Base-by-base conservation (phyloP, 1,140 invertebrate genomes). In the Armadillidium nasatum region DNA sequence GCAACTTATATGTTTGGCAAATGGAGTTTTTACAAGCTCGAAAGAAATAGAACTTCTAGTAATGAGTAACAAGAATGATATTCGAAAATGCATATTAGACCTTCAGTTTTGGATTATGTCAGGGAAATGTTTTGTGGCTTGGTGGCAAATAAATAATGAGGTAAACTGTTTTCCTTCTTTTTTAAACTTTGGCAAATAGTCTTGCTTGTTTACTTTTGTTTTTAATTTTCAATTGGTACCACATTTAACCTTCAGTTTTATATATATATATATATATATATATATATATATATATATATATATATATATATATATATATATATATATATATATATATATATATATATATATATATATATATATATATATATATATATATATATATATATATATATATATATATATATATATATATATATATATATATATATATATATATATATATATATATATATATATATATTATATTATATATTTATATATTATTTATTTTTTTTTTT, bases 1-100 rank as follows among this genome's bases (percentile, higher is more conserved):
- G 43, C 76, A 78, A 60, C 21, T 78, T 19, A 50, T 74, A 43
- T 50, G 73, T 43, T 22, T 78, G 44, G 76, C 73, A 45, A 78
- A 78, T 67, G 76, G 76, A 60, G 50, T 19, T 2, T 60, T 60
- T 60, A 19, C 19, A 15, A 15, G 7, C 7, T 60, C 50, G 2
- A 60, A 60, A 60, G 50, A 60, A 60, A 60, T 60, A 15, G 50
- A 60, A 60, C 50, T 60, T 60, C 50, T 60, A 3, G 50, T 60
- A 19, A 60, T 15, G 50, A 60, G 50, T 60, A 60, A 60, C 50
- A 13, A 60, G 50, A 19, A 19, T 15, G 50, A 60, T 60, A 60
- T 60, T 60, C 50, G 50, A 60, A 60, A 60, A 7, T 60, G 11
- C 50, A 60, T 60, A 15, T 60, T 60, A 7, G 50, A 60, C 19